Percentiles rank a stretch among this genome's conserved stretches.
phyloP scores from a whole-genome alignment of 2,113 vertebrate species.

The Nanger granti region DNA sequence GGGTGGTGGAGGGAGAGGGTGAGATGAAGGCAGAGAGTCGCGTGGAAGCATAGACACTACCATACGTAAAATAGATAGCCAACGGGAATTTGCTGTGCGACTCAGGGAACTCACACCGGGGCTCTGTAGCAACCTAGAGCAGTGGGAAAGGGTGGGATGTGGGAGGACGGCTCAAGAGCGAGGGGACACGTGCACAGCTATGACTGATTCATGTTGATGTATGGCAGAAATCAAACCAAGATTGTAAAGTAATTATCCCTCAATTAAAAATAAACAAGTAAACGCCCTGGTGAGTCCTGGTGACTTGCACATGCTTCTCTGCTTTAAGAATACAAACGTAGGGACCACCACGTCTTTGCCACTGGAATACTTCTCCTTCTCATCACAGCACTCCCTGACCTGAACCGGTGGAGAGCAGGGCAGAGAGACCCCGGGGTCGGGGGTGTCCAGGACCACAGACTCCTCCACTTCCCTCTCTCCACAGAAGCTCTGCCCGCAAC shows the following conservation, averaged over 20 bases:
- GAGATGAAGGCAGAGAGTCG: background rate
- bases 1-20: background rate
- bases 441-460: background rate
- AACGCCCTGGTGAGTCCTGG: background rate
- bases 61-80: accelerated
- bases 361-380: background rate
- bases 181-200: background rate
- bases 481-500: background rate
- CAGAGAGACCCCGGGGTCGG: background rate
- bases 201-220: background rate
- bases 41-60: background rate
- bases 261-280: background rate
- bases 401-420: background rate
- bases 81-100: background rate
- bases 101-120: background rate
- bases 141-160: background rate
- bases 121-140: background rate
- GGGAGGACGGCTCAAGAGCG: background rate
- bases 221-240: background rate
- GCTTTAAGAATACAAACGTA: background rate
- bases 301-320: background rate
- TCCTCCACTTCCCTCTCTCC: background rate
- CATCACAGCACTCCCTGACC: background rate
- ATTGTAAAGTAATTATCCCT: background rate
- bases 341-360: background rate